These are phyloP conservation scores for Tetrapedia diversipes DNA, from an alignment of 2,888 invertebrate genomes.

Conservation along the genomic window DNA sequence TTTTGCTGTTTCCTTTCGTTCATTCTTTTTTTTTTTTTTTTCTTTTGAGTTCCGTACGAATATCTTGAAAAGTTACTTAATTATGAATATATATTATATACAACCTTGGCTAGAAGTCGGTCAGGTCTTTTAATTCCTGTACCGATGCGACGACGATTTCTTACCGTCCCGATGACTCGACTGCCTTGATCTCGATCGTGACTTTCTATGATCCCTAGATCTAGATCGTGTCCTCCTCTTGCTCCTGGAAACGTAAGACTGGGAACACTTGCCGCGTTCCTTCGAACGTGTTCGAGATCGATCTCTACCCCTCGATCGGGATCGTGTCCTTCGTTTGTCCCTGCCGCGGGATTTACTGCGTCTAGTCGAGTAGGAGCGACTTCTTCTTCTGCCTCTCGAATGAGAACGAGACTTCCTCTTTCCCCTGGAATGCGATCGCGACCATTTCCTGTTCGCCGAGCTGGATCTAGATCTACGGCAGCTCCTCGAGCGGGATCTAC, in stretches of 20 bases:
- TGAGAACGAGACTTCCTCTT: constrained; percentile 73
- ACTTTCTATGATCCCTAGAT: constrained; percentile 74
- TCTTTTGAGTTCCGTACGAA: constrained; percentile 42
- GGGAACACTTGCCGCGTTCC: constrained; percentile 74
- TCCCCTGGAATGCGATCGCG: constrained; percentile 74
- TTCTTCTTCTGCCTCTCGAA: constrained; percentile 69
- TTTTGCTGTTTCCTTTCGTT: neutral
- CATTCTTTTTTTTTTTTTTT: neutral
- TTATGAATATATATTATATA: constrained; percentile 68
- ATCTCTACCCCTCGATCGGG: constrained; percentile 66
- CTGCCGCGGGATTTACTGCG: constrained; percentile 68
- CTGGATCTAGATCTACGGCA: constrained; percentile 69
- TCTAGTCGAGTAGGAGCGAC: constrained; percentile 70
- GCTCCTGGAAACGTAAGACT: constrained; percentile 72
- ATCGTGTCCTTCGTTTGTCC: constrained; percentile 70
- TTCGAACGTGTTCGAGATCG: constrained; percentile 70
- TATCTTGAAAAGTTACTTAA: constrained; percentile 50
- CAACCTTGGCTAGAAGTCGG: constrained; percentile 71
- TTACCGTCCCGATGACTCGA: constrained; percentile 80
- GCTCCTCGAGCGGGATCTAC: constrained; percentile 68
- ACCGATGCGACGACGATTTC: constrained; percentile 80
- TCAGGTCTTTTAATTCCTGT: constrained; percentile 79
- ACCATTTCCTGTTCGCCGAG: constrained; percentile 69
- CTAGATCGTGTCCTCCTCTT: constrained; percentile 70
- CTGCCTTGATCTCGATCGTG: constrained; percentile 75